phyloP scores from a whole-genome alignment of 1,140 invertebrate species.

The Drosophila melanica region DNA sequence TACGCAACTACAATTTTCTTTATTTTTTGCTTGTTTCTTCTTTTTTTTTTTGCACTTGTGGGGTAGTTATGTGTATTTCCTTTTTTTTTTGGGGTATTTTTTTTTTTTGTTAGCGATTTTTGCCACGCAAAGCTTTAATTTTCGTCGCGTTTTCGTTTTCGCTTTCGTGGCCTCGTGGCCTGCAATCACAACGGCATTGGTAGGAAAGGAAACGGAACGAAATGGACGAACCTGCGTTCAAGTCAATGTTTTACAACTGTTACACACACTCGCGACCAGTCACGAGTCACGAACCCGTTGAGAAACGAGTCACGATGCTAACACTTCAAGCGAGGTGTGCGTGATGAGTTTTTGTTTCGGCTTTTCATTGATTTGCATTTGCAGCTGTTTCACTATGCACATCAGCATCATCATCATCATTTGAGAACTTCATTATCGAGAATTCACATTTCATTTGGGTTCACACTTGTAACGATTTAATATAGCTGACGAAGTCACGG shows the following conservation, averaged over 20 bases:
- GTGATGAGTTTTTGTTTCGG: conserved; percentile 48
- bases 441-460: conserved; percentile 29
- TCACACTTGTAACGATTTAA: conserved; percentile 27
- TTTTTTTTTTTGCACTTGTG: conserved; percentile 37
- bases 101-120: conserved; percentile 59
- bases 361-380: conserved; percentile 25
- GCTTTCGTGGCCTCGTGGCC: conserved; percentile 50
- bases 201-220: conserved; percentile 12
- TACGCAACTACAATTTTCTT: conserved; percentile 46
- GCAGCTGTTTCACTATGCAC: conserved; percentile 52
- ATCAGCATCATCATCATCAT: conserved; percentile 24
- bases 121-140: conserved; percentile 82
- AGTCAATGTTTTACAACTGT: not conserved
- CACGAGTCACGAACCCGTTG: conserved; percentile 20
- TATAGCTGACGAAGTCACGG: conserved; percentile 8
- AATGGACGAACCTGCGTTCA: conserved; percentile 30
- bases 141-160: conserved; percentile 70
- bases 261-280: conserved; percentile 17
- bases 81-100: conserved; percentile 37
- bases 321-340: conserved; percentile 41
- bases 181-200: conserved; percentile 51
- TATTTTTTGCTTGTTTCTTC: not conserved
- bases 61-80: conserved; percentile 34
- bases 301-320: conserved; percentile 3
- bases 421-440: conserved; percentile 22